Evolutionary conservation across 2,113 vertebrate species (phyloP).

Genomic region (Coryphaenoides rupestris): DNA sequence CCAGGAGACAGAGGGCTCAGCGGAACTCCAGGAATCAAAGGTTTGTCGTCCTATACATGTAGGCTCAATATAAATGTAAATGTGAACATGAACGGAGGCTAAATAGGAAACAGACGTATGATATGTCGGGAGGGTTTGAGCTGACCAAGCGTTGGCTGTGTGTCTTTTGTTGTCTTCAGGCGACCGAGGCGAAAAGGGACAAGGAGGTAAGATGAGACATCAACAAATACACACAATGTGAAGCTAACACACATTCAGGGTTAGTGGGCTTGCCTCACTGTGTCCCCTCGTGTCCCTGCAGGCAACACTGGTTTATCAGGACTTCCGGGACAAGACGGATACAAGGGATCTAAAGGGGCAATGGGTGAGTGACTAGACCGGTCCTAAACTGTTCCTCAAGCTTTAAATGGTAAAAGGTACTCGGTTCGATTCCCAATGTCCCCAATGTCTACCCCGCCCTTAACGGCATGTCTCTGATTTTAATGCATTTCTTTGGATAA

Average conservation of each 20-base stretch:
- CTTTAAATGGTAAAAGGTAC: too few species aligned
- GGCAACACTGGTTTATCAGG: slow-evolving; percentile 84
- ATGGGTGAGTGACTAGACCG: too few species aligned
- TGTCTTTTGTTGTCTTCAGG: slow-evolving; percentile 65
- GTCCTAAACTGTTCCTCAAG: too few species aligned
- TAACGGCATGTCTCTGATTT: too few species aligned
- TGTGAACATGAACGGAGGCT: too few species aligned
- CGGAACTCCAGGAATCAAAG: slow-evolving; percentile 85
- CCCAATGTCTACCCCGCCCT: too few species aligned
- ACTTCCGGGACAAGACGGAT: slow-evolving; percentile 80
- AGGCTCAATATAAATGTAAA: background rate
- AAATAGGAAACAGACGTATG: background rate
- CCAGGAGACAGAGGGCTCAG: slow-evolving; percentile 85
- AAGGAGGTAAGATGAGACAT: slow-evolving; percentile 64
- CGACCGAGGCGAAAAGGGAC: slow-evolving; percentile 87
- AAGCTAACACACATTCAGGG: background rate
- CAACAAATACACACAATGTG: background rate
- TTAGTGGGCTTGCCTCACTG: slow-evolving; percentile 5
- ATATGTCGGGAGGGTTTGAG: background rate
- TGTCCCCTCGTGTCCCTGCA: slow-evolving; percentile 43
- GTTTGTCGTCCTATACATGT: slow-evolving; percentile 59
- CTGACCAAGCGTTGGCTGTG: slow-evolving; percentile 4
- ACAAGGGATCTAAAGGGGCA: slow-evolving; percentile 83
- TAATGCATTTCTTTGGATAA: too few species aligned
- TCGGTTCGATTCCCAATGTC: too few species aligned